Evolutionary conservation across 2,888 invertebrate species (phyloP).

Genomic region (Morinoia aosen): DNA sequence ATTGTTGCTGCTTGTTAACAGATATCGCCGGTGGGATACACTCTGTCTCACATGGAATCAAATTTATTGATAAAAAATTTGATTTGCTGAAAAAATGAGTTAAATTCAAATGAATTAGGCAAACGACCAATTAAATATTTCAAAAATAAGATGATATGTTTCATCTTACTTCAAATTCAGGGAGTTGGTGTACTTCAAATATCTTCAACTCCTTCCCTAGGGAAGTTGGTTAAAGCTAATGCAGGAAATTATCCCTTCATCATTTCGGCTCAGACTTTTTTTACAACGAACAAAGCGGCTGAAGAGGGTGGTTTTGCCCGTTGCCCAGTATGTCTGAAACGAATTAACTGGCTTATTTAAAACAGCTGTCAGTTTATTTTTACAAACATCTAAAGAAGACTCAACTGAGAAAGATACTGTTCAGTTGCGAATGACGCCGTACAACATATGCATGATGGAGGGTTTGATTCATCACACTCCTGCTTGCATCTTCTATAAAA

Average conservation of each 20-base stretch:
- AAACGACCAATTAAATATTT: background rate
- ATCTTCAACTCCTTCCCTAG: background rate
- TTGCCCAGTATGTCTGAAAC: background rate
- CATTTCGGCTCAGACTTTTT: background rate
- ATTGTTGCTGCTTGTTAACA: too few relatives aligned
- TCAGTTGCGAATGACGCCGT: background rate
- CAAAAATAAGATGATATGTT: background rate
- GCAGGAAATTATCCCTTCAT: background rate
- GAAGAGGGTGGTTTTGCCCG: background rate
- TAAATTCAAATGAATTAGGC: background rate
- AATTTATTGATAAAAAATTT: too few relatives aligned
- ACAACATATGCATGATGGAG: too few relatives aligned
- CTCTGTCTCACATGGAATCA: too few relatives aligned
- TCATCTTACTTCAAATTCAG: background rate
- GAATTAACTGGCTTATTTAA: background rate
- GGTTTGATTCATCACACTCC: too few relatives aligned
- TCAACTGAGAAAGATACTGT: background rate
- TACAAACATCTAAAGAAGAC: background rate
- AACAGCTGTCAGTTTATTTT: background rate
- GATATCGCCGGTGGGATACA: too few relatives aligned
- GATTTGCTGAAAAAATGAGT: too few relatives aligned
- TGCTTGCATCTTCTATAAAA: too few relatives aligned
- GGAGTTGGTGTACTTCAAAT: too few relatives aligned
- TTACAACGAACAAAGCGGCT: background rate
- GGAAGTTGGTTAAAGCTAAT: background rate